Base-by-base conservation (phyloP, 2,888 invertebrate species). In the Plagodis pulveraria region DNA sequence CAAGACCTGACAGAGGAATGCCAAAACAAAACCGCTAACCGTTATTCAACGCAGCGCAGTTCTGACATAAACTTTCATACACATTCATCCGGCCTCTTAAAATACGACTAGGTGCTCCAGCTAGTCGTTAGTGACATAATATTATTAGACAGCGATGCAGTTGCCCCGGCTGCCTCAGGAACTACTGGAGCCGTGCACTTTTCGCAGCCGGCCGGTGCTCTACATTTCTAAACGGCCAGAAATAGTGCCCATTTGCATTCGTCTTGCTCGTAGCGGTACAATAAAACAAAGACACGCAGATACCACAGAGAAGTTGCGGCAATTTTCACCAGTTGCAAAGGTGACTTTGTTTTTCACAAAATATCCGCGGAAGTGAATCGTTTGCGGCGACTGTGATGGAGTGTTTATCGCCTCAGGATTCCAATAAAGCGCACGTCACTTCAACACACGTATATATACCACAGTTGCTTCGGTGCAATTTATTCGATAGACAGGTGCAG, bases 171-270 rank as follows among this genome's bases (percentile, higher is more conserved):
- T 12, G 34, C 44, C 36, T 11, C 34, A 12, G n/a, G 32, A 12
- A 11, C 42, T 40, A 5, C 32, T 36, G 22, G 36, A 7, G 53
- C 40, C 34, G 6, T 43, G 47, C 43, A 44, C 38, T 45, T 44
- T 36, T 36, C 7, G 52, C 62, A 56, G 49, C 56, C 34, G 11
- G 56, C 53, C 50, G 47, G 57, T 60, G 65, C 50, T 58, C 60
- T 46, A 64, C 56, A 58, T 62, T 50, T 44, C 7, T n/a, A 40
- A 56, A 42, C 58, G 41, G 61, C 60, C 62, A 44, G 59, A 67
- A 67, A 67, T 67, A 67, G 65, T 57, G 36, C 32, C 12, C 38
- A 42, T 40, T 40, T 40, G 32, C 50, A 35, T 36, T 6, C 56
- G 47, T 57, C 58, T 49, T 57, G 32, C 59, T 57, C 59, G 34